Evolutionary conservation across 2,113 vertebrate species (phyloP).

Genomic region (Cepphus grylle): DNA sequence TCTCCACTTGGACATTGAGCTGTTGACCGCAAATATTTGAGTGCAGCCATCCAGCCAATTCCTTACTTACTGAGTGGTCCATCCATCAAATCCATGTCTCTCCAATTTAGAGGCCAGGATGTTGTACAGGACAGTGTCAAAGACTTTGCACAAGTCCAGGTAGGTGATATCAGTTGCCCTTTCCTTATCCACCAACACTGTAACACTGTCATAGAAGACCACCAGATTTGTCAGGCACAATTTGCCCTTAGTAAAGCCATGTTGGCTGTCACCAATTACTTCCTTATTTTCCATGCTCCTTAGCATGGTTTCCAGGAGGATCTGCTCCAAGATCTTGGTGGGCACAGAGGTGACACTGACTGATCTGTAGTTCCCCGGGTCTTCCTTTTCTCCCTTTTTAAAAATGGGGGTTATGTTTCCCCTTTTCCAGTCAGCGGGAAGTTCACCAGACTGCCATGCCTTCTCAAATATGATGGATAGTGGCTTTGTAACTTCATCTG

Average conservation of each 20-base stretch:
- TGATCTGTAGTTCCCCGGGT: no score
- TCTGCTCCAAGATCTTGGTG: no score
- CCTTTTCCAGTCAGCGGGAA: not conserved
- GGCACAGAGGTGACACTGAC: no score
- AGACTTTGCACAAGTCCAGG: not conserved
- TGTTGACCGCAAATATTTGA: not conserved
- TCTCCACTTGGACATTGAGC: not conserved
- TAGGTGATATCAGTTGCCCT: not conserved
- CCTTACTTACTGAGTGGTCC: not conserved
- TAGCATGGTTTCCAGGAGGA: no score
- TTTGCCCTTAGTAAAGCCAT: not conserved
- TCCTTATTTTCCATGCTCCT: no score
- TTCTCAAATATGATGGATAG: not conserved
- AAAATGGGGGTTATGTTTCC: not conserved
- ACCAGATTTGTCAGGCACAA: not conserved
- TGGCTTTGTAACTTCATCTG: not conserved
- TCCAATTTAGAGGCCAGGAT: not conserved
- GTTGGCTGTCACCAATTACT: no score
- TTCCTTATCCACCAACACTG: not conserved
- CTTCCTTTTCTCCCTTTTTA: no score
- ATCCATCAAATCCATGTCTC: not conserved
- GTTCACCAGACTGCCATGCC: not conserved
- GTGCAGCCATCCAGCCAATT: not conserved
- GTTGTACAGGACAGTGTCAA: not conserved
- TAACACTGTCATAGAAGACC: not conserved